A percentile compares a stretch with the other conserved stretches of the same genome.
These are phyloP conservation scores for Drosophila birchii DNA, from an alignment of 2,888 invertebrate genomes.

Conservation along the genomic window DNA sequence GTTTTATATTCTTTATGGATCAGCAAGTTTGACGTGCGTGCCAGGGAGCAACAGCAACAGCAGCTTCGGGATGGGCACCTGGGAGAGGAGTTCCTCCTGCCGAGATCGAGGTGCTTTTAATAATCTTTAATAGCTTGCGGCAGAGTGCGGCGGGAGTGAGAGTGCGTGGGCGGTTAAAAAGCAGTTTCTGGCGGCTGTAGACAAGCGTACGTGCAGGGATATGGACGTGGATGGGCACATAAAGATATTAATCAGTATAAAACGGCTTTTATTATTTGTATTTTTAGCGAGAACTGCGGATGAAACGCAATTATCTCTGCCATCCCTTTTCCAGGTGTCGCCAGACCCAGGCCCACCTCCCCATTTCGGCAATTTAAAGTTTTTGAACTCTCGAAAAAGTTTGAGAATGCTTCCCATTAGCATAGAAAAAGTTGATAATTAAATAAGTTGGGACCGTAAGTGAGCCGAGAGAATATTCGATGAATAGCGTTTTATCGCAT, in stretches of 20 bases:
- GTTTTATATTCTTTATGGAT: slow-evolving; percentile 76
- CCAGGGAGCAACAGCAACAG: slow-evolving; percentile 18
- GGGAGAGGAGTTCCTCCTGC: slow-evolving; percentile 37
- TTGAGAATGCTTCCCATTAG: slow-evolving; percentile 24
- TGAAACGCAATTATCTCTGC: slow-evolving; percentile 9
- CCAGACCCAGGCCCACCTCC: background rate
- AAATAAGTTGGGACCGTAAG: slow-evolving; percentile 37
- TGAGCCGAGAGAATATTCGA: slow-evolving; percentile 10
- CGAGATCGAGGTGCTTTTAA: slow-evolving; percentile 77
- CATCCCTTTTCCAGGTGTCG: slow-evolving; percentile 19
- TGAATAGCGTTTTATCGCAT: slow-evolving; percentile 19
- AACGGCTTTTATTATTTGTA: slow-evolving; percentile 10
- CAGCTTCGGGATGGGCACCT: slow-evolving; percentile 9
- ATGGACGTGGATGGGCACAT: background rate
- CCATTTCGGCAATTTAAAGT: slow-evolving; percentile 18
- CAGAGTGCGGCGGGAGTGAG: slow-evolving; percentile 30
- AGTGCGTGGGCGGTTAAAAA: slow-evolving; percentile 32
- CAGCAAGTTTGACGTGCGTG: slow-evolving; percentile 72
- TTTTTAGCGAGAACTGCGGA: slow-evolving; percentile 6
- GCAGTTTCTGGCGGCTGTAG: slow-evolving; percentile 17
- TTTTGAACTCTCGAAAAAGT: slow-evolving; percentile 19
- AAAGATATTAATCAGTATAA: slow-evolving; percentile 25
- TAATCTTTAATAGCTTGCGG: slow-evolving; percentile 73
- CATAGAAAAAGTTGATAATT: slow-evolving; percentile 44
- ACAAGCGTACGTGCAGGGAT: background rate